Conservation (phyloP, 2,888 invertebrate species). For the Anthophora plumipes region DNA sequence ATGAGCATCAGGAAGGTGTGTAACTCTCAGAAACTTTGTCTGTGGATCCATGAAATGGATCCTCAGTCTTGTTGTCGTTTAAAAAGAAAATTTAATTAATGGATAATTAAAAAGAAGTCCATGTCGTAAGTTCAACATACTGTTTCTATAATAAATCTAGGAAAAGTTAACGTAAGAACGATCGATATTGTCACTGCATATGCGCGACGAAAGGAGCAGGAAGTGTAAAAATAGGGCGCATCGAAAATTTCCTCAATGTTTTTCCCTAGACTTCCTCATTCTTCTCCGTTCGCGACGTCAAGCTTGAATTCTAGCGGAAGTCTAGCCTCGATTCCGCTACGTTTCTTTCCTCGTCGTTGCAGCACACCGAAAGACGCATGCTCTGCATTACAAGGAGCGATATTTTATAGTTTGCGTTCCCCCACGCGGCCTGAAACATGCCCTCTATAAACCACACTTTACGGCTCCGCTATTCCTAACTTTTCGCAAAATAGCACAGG, state of each 20-base stretch:
- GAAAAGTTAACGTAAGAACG: too few species aligned
- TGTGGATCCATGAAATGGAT: too few species aligned
- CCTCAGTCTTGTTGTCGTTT: too few species aligned
- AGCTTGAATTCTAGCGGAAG: constrained; percentile 18
- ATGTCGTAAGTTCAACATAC: neutral
- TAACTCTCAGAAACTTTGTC: too few species aligned
- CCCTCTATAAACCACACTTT: constrained; percentile 79
- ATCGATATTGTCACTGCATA: neutral
- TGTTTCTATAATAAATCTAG: neutral
- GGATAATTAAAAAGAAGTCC: neutral
- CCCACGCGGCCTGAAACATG: constrained; percentile 63
- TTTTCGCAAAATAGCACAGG: constrained; percentile 72
- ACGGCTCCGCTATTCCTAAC: constrained; percentile 80
- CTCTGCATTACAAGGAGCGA: constrained; percentile 77
- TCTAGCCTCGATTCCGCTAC: constrained; percentile 4
- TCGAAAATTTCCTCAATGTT: constrained; percentile 19
- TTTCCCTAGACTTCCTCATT: constrained; percentile 14
- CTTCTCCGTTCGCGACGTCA: constrained; percentile 20
- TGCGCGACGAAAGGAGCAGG: neutral
- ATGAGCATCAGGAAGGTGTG: too few species aligned
- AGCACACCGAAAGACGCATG: constrained; percentile 73
- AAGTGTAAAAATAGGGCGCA: constrained; percentile 1
- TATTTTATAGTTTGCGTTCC: constrained; percentile 78
- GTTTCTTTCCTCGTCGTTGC: constrained; percentile 26
- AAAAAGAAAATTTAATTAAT: too few species aligned